A percentile compares a stretch with the other conserved stretches of the same genome.
Conservation (phyloP, 2,888 invertebrate genomes). For the Patella pellucida region DNA sequence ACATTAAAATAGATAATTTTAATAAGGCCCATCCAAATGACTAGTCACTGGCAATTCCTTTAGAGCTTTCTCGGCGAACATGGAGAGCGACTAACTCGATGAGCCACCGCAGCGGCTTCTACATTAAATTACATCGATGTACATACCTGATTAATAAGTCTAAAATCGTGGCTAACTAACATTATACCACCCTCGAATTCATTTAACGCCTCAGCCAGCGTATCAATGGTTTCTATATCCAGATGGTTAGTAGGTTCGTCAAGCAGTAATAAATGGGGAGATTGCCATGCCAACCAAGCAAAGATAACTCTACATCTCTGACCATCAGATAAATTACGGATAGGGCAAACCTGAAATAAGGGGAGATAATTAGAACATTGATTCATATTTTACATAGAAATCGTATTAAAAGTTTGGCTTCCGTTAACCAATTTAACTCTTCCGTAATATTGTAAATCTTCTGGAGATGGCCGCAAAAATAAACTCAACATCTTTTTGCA, state of each 20-base stretch:
- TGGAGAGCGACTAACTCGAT: background rate
- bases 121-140: background rate
- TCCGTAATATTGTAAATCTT: too few relatives aligned
- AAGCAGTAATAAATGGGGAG: conserved; percentile 87
- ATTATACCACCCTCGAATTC: conserved; percentile 99
- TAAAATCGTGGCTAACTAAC: conserved; percentile 99
- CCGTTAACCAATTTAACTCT: too few relatives aligned
- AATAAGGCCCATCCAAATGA: too few relatives aligned
- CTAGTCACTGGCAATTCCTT: too few relatives aligned
- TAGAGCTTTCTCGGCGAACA: too few relatives aligned
- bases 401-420: too few relatives aligned
- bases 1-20: too few relatives aligned
- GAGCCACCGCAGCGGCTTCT: background rate
- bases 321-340: conserved; percentile 95
- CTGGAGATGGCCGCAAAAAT: too few relatives aligned
- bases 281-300: conserved; percentile 98
- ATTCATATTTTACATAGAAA: too few relatives aligned
- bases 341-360: conserved; percentile 84
- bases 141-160: conserved; percentile 94
- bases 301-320: conserved; percentile 98
- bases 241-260: conserved; percentile 76
- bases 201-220: conserved; percentile 96
- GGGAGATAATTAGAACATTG: background rate
- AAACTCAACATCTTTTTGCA: too few relatives aligned
- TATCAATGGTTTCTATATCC: conserved; percentile 87